Evolutionary conservation across 2,113 vertebrate genomes (phyloP), one percentile per base, ranked within the genome.

Genomic region (Urocolius indicus): DNA sequence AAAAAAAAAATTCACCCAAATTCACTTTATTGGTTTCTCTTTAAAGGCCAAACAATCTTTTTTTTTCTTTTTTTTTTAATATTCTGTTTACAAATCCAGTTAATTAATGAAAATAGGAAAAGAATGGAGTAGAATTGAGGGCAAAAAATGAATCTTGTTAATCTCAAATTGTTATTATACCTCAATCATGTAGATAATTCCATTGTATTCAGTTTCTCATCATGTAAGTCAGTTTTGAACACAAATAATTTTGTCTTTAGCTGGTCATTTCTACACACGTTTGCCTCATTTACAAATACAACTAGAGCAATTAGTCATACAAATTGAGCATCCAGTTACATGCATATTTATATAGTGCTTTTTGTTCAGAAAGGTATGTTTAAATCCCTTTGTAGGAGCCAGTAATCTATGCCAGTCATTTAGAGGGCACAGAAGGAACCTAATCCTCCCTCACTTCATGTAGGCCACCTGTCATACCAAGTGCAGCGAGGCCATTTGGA

Each of bases 291-390:
- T 88, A 87, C 74, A 82, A 86, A 85, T 76, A 46, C 29, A 89
- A 55, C 66, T 49, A 58, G 57, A 83, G 74, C 84, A 94, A 94
- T 94, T 97, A 95, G 54, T 91, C 51, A 75, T 76, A 94, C 69
- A 93, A 94, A 93, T 32, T 95, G 93, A 95, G 93, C 89, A 95
- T 96, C 91, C 84, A 94, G 89, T 95, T 94, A 87, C 89, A 80
- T 85, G 89, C 91, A 94, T 92, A 89, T 95, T 75, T 94, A 91
- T 75, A 71, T 94, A 67, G 43, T 23, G 87, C 69, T 89, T 94
- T 93, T 84, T 95, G 77, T 95, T 95, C 66, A 2, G 95, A 85
- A 95, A 97, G 88, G 88, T 94, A 93, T 73, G 79, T 93, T 94
- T 85, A 85, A 96, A 86, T 83, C 92, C 90, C 82, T 93, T 96